phyloP scores from a whole-genome alignment of 2,797 vertebrate species.

The Mastacembelus armatus region DNA sequence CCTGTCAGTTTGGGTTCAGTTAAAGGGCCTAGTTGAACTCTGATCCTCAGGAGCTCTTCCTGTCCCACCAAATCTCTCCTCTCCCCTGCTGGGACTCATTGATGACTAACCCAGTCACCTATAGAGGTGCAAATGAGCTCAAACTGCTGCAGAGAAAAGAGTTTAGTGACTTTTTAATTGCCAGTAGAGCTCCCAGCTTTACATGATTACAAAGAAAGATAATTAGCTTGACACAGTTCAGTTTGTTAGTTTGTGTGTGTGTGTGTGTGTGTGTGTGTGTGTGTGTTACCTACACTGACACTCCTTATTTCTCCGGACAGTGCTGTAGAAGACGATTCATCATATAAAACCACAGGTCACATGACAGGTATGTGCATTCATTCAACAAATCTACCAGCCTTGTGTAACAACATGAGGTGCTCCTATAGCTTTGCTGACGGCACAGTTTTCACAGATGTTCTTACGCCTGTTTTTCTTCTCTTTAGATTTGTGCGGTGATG shows the following conservation, averaged over 20 bases:
- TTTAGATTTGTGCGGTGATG: conserved; percentile 82
- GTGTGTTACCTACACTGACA: conserved; percentile 19
- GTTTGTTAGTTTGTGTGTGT: too few species aligned
- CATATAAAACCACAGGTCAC: conserved; percentile 75
- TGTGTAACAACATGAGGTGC: background rate
- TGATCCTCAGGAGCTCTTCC: conserved; percentile 38
- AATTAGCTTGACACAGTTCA: too few species aligned
- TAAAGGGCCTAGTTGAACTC: conserved; percentile 28
- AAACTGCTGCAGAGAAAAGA: conserved; percentile 15
- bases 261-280: too few species aligned
- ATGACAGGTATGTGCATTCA: conserved; percentile 75
- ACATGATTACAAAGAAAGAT: background rate
- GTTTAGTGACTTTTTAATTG: conserved; percentile 21
- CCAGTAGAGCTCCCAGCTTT: background rate
- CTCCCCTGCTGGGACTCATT: conserved; percentile 53
- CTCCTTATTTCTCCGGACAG: conserved; percentile 54
- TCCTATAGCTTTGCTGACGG: background rate
- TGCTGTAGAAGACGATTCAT: conserved; percentile 65
- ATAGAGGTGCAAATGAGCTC: conserved; percentile 64
- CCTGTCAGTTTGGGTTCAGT: background rate
- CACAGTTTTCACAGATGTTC: background rate
- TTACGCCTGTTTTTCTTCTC: conserved; percentile 9
- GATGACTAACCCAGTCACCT: conserved; percentile 26
- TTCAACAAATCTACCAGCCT: background rate
- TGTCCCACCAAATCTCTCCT: conserved; percentile 23